phyloP scores from a whole-genome alignment of 2,888 invertebrate genomes.

The Prosapia bicincta region DNA sequence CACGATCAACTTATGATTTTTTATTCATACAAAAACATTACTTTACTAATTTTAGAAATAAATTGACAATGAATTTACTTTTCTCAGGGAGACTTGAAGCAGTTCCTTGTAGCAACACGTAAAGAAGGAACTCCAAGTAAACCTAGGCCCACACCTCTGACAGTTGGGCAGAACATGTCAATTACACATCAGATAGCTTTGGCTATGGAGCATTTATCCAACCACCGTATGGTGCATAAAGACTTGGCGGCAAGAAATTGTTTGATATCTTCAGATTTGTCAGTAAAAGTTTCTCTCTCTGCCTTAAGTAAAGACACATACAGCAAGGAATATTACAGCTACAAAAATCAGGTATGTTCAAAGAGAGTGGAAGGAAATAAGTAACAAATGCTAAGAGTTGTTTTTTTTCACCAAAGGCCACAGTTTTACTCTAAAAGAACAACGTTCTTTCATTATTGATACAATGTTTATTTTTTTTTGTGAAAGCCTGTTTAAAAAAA shows the following conservation, averaged over 20 bases:
- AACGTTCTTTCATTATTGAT: too few relatives aligned
- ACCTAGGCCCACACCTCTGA: constrained; percentile 38
- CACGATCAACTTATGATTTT: too few relatives aligned
- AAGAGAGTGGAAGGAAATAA: too few relatives aligned
- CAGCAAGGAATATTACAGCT: constrained; percentile 83
- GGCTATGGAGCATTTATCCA: constrained; percentile 75
- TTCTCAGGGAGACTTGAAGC: constrained; percentile 90
- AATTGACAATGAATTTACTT: too few relatives aligned
- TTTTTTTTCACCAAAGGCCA: too few relatives aligned
- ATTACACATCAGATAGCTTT: constrained; percentile 73
- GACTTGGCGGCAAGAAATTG: constrained; percentile 93
- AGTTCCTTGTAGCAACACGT: constrained; percentile 69
- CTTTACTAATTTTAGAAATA: too few relatives aligned
- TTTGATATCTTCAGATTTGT: constrained; percentile 75
- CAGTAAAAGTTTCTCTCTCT: constrained; percentile 78
- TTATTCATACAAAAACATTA: too few relatives aligned
- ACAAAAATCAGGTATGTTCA: constrained; percentile 66
- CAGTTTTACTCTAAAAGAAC: too few relatives aligned
- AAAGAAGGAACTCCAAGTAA: constrained; percentile 41
- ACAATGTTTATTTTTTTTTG: too few relatives aligned
- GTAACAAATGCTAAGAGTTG: neutral
- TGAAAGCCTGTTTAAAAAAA: too few relatives aligned
- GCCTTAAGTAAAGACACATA: constrained; percentile 81
- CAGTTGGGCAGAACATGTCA: constrained; percentile 60
- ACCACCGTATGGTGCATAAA: constrained; percentile 76